Evolutionary conservation across 2,113 vertebrate genomes (phyloP).

Genomic region (Neolamprologus brichardi): DNA sequence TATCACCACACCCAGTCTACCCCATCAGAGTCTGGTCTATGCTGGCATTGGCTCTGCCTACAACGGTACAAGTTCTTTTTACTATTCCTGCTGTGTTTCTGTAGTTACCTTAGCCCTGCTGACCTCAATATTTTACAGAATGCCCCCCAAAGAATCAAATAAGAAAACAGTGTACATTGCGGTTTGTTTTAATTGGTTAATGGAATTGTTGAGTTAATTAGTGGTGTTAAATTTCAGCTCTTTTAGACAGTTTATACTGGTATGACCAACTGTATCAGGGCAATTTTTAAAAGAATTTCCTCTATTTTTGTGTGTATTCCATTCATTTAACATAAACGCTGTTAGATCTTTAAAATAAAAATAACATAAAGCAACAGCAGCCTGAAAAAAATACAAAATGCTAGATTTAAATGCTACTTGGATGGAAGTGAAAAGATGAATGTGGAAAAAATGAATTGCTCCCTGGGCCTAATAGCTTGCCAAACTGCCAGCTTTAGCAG

Average conservation of each 20-base stretch:
- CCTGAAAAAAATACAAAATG: not conserved
- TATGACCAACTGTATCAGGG: not conserved
- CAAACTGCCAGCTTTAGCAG: not conserved
- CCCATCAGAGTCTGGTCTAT: conserved; percentile 83
- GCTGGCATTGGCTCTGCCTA: conserved; percentile 84
- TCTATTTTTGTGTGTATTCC: not conserved
- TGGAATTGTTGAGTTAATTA: not conserved
- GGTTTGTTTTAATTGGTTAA: not conserved
- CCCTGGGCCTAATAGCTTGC: not conserved
- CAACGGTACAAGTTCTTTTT: conserved; percentile 71
- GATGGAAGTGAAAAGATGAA: not conserved
- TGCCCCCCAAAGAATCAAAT: not conserved
- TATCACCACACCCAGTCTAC: conserved; percentile 87
- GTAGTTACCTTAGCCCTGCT: not conserved
- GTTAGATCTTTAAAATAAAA: not conserved
- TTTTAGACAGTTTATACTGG: not conserved
- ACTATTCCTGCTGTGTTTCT: not conserved
- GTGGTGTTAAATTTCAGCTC: not conserved
- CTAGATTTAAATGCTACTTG: not conserved
- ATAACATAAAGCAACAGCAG: not conserved
- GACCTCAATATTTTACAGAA: not conserved
- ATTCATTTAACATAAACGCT: not conserved
- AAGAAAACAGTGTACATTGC: not conserved
- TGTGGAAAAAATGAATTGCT: not conserved
- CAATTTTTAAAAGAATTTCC: not conserved